Evolutionary conservation across 1,140 invertebrate species (phyloP).

Genomic region (Lepidurus apus): DNA sequence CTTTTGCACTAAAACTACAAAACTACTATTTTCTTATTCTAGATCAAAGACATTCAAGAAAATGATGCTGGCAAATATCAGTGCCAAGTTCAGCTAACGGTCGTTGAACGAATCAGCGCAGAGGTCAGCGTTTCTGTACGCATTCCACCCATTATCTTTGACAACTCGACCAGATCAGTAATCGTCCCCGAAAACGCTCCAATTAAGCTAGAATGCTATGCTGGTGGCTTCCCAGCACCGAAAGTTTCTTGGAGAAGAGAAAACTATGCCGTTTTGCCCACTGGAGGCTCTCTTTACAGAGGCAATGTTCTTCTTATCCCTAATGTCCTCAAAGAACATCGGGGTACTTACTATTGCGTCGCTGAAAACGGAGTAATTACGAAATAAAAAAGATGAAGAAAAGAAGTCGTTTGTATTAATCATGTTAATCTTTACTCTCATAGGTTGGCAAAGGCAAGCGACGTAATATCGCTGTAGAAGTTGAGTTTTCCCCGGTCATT

Average conservation of each 20-base stretch:
- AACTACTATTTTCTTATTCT: slow-evolving; percentile 38
- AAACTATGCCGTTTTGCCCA: slow-evolving; percentile 86
- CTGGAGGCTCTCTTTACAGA: slow-evolving; percentile 70
- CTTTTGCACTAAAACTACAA: neutral
- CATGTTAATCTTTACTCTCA: slow-evolving; percentile 44
- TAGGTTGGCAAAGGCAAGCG: slow-evolving; percentile 67
- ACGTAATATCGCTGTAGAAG: slow-evolving; percentile 80
- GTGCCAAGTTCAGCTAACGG: slow-evolving; percentile 75
- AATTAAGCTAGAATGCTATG: slow-evolving; percentile 79
- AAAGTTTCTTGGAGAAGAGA: slow-evolving; percentile 80
- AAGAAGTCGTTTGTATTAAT: neutral
- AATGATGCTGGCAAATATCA: slow-evolving; percentile 82
- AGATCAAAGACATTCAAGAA: slow-evolving; percentile 93
- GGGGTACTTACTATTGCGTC: slow-evolving; percentile 88
- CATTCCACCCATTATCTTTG: slow-evolving; percentile 80
- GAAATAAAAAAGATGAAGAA: neutral
- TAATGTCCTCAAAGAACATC: slow-evolving; percentile 68
- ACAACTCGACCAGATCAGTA: slow-evolving; percentile 81
- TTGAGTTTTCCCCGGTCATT: slow-evolving; percentile 81
- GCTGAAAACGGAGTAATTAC: slow-evolving; percentile 67
- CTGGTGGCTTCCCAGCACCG: slow-evolving; percentile 53
- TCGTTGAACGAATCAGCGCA: slow-evolving; percentile 70
- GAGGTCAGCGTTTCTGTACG: slow-evolving; percentile 77
- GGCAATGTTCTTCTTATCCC: slow-evolving; percentile 77
- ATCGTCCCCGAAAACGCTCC: slow-evolving; percentile 74